Evolutionary conservation across 37 sponge, comb jelly and placozoan species (phyloP), one percentile per base, ranked within the genome.

Genomic region (Petrosia ficiformis): DNA sequence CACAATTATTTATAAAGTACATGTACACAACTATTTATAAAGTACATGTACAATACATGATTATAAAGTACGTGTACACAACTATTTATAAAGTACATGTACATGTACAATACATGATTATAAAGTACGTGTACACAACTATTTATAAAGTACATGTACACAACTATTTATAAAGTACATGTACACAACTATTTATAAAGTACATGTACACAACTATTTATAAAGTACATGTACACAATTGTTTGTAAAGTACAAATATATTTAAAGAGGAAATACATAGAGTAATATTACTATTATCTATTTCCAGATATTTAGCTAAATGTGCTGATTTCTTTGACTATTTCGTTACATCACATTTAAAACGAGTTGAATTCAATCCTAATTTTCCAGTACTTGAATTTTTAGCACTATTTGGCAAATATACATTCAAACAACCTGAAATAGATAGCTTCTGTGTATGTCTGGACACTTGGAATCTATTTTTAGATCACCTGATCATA

Each of bases 361-460:
- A 83, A 68, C 35, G 93, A 14, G 81, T 92, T 30, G 88, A 87
- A 70, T 77, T 75, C 39, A 92, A 84, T 59, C 85, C 88, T 43
- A 80, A 81, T 59, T 92, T 92, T 57, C 84, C 87, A 41, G 88
- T 92, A 3, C 58, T 81, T 0, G 88, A 92, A 75, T 94, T 94
- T 70, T 72, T 94, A 48, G 29, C 52, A 3, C 84, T 94, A 31
- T 80, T 89, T 56, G 77, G 57, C 66, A 89, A 82, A 69, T 89
- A 94, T 75, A 86, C 94, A 0, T 72, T 94, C 59, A 86, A 83
- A 39, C 94, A 94, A 72, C 92, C 86, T 2, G 81, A 77, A 42
- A 36, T 93, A 57, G 94, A 93, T 69, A 71, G 82, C 67, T 94
- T 77, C 79, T 87, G 79, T 66, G 71, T 81, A 24, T 84, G 88